Evolutionary conservation across 2,888 invertebrate species (phyloP).

Genomic region (Crematogaster levior): DNA sequence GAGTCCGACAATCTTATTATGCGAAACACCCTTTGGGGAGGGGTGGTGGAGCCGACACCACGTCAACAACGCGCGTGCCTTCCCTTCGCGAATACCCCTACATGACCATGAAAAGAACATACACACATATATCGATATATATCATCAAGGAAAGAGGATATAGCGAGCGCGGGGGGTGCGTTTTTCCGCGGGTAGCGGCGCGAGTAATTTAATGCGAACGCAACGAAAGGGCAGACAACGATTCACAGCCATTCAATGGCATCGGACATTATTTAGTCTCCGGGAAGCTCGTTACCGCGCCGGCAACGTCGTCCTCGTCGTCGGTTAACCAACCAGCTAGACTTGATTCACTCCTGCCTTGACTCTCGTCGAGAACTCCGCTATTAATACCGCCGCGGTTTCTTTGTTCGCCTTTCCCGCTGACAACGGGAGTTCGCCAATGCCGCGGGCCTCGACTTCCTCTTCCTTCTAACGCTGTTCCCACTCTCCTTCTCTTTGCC

Average conservation of each 20-base stretch:
- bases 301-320: constrained; percentile 39
- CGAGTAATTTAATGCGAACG: constrained; percentile 16
- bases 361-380: constrained; percentile 27
- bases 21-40: not conserved
- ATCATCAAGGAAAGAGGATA: not conserved
- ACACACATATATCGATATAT: not conserved
- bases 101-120: not conserved
- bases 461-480: not conserved
- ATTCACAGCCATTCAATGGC: constrained; percentile 32
- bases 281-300: constrained; percentile 39
- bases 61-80: not conserved
- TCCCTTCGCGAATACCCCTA: not conserved
- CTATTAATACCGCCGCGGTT: constrained; percentile 58
- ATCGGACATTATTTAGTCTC: constrained; percentile 29
- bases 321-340: constrained; percentile 47
- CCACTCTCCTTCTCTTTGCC: not conserved
- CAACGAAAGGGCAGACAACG: constrained; percentile 9
- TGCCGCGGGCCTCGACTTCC: constrained; percentile 17
- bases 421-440: constrained; percentile 29
- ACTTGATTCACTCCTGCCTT: constrained; percentile 50
- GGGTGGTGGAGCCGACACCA: not conserved
- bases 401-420: constrained; percentile 54
- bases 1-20: constrained; percentile 30
- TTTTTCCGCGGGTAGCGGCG: not conserved
- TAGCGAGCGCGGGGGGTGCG: not conserved